Evolutionary conservation across 2,888 invertebrate species (phyloP).

Genomic region (Incurvaria masculella): DNA sequence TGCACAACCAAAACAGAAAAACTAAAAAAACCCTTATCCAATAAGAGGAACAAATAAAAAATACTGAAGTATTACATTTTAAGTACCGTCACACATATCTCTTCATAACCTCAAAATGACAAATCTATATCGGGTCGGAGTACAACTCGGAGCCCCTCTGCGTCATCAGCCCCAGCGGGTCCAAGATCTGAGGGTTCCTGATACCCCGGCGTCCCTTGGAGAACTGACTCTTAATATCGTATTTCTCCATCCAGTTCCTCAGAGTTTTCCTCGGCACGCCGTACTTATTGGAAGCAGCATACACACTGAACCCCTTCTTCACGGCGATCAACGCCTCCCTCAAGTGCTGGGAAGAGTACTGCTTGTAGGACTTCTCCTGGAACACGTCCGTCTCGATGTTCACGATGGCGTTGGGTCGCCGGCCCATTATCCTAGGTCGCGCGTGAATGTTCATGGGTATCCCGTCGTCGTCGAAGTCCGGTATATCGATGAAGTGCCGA

Average conservation of each 20-base stretch:
- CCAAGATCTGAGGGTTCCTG: slow-evolving; percentile 33
- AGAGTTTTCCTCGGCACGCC: slow-evolving; percentile 55
- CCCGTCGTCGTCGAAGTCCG: slow-evolving; percentile 29
- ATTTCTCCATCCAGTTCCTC: slow-evolving; percentile 57
- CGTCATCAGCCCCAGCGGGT: slow-evolving; percentile 39
- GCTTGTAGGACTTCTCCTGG: slow-evolving; percentile 51
- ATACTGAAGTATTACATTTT: background rate
- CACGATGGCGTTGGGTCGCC: slow-evolving; percentile 43
- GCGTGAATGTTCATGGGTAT: slow-evolving; percentile 46
- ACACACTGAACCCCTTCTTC: slow-evolving; percentile 52
- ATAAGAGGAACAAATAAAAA: too few species aligned
- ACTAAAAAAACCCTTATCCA: too few species aligned
- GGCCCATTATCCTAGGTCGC: slow-evolving; percentile 39
- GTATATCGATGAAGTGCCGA: slow-evolving; percentile 43
- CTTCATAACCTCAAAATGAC: background rate
- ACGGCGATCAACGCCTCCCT: slow-evolving; percentile 49
- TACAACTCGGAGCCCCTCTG: slow-evolving; percentile 34
- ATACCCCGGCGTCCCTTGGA: slow-evolving; percentile 47
- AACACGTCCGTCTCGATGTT: slow-evolving; percentile 50
- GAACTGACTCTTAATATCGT: slow-evolving; percentile 53
- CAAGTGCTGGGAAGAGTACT: slow-evolving; percentile 50
- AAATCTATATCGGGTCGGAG: slow-evolving; percentile 24
- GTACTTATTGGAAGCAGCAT: slow-evolving; percentile 54
- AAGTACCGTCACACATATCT: background rate
- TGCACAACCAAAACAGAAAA: too few species aligned